phyloP scores from a whole-genome alignment of 2,113 vertebrate species.

The Gulo gulo region DNA sequence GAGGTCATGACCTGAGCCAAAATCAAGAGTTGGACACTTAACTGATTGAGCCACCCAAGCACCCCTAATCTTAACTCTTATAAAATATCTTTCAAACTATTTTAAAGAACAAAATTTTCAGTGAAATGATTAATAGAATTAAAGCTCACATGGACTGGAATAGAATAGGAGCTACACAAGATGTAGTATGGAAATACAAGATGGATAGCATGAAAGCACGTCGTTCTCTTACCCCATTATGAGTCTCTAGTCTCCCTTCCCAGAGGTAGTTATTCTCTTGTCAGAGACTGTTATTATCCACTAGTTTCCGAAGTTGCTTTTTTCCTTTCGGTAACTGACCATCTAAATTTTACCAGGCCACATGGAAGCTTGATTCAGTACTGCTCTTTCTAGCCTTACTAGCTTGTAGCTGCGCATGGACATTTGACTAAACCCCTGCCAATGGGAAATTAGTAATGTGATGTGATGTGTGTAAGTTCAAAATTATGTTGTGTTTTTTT shows the following conservation, averaged over 20 bases:
- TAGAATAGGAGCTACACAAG: background rate
- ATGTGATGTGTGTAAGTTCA: background rate
- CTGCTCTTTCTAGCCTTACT: background rate
- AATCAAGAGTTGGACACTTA: background rate
- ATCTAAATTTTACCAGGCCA: background rate
- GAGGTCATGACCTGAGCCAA: background rate
- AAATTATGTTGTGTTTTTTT: background rate
- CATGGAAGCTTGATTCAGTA: background rate
- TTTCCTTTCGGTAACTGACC: background rate
- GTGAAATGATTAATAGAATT: background rate
- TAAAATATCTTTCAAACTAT: background rate
- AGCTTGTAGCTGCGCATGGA: background rate
- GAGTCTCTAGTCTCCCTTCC: background rate
- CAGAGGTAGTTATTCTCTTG: background rate
- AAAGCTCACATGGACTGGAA: background rate
- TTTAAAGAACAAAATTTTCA: background rate
- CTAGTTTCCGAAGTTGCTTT: background rate
- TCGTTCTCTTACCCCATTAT: background rate
- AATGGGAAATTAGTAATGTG: background rate
- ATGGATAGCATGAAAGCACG: background rate
- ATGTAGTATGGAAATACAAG: background rate
- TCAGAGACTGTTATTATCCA: background rate
- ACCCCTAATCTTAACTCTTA: background rate
- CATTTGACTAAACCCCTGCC: background rate
- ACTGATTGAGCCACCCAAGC: background rate